These are phyloP conservation scores for Capreolus pygargus DNA, from an alignment of 2,113 vertebrate genomes.

Conservation along the genomic window DNA sequence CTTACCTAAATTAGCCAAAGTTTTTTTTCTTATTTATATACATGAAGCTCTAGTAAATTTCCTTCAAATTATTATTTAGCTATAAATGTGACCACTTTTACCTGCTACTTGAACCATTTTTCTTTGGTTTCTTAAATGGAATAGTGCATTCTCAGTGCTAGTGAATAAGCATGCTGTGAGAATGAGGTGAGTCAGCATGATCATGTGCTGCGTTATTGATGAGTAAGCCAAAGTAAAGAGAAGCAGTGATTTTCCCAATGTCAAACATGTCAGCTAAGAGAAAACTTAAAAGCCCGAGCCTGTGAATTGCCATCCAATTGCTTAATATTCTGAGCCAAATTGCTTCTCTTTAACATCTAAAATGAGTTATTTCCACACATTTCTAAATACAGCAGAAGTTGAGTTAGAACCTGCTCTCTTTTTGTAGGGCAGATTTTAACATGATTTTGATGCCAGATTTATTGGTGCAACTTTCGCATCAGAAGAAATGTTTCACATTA, in stretches of 20 bases:
- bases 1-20: background rate
- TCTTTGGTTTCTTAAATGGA: background rate
- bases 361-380: background rate
- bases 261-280: background rate
- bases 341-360: background rate
- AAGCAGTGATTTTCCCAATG: background rate
- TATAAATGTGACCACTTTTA: background rate
- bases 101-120: background rate
- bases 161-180: background rate
- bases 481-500: background rate
- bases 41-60: background rate
- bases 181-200: background rate
- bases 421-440: background rate
- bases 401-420: constrained; percentile 2
- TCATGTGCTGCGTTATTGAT: background rate
- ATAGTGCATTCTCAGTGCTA: background rate
- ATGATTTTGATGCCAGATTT: background rate
- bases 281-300: background rate
- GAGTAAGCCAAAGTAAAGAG: background rate
- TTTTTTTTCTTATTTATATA: background rate
- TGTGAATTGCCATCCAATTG: background rate
- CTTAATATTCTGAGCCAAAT: background rate
- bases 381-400: background rate
- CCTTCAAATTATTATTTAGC: background rate
- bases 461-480: background rate